Evolutionary conservation across 1,140 invertebrate genomes (phyloP).

Genomic region (Tetramorium simillimum): DNA sequence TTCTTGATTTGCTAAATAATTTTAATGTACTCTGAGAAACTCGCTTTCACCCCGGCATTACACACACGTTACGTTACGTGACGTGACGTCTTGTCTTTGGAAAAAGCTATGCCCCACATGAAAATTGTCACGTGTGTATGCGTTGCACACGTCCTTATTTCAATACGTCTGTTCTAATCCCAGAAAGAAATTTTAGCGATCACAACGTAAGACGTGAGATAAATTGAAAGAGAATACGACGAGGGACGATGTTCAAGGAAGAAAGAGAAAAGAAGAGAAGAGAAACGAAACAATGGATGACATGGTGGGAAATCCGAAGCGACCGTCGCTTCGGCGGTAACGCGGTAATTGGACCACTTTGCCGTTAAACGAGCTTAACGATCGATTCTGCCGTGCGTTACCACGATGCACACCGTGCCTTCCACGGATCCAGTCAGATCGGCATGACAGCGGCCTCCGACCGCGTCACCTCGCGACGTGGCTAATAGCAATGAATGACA

Average conservation of each 20-base stretch:
- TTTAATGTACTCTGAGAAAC: background rate
- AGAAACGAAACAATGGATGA: background rate
- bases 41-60: background rate
- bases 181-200: background rate
- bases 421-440: slow-evolving; percentile 30
- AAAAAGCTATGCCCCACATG: background rate
- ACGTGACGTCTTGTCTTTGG: too few relatives aligned
- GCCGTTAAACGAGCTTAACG: slow-evolving; percentile 73
- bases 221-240: slow-evolving; percentile 3
- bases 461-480: background rate
- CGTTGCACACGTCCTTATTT: background rate
- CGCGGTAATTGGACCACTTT: slow-evolving; percentile 73
- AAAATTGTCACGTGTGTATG: background rate
- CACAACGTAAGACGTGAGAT: background rate
- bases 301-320: slow-evolving; percentile 20
- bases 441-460: background rate
- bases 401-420: slow-evolving; percentile 44
- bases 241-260: background rate
- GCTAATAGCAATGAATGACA: background rate
- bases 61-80: background rate
- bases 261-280: background rate
- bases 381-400: slow-evolving; percentile 69
- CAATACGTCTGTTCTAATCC: background rate
- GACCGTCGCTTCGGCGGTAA: slow-evolving; percentile 18
- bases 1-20: background rate